These are phyloP conservation scores for Boulengeromyrus knoepffleri DNA, from an alignment of 2,113 vertebrate genomes.

Conservation along the genomic window DNA sequence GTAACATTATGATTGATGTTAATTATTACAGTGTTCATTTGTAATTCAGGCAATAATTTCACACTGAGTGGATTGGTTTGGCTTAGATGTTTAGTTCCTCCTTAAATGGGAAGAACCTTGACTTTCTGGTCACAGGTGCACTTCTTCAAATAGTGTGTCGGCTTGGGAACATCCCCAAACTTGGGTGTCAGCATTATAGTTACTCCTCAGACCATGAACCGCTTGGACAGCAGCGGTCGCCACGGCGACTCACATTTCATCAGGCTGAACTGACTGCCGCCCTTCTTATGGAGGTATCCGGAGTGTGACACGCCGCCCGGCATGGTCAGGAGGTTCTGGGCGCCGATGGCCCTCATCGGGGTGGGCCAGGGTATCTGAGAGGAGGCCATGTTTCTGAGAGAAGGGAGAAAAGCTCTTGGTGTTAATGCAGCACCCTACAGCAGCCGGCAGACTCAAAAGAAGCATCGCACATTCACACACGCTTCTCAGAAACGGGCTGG, in stretches of 20 bases:
- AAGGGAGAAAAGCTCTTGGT: not conserved
- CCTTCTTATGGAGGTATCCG: slow-evolving; percentile 95
- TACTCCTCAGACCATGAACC: not conserved
- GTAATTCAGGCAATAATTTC: not conserved
- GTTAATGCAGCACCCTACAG: not conserved
- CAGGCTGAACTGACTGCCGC: slow-evolving; percentile 90
- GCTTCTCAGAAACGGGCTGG: not conserved
- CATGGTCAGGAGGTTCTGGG: slow-evolving; percentile 96
- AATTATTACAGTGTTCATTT: not conserved
- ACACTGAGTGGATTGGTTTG: not conserved
- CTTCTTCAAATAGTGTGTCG: not conserved
- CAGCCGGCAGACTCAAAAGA: not conserved
- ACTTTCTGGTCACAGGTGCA: not conserved
- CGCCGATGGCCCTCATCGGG: slow-evolving; percentile 95
- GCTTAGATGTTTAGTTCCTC: not conserved
- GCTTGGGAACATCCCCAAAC: not conserved
- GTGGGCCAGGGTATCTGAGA: slow-evolving; percentile 78
- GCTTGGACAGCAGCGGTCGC: not conserved
- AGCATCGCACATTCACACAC: not conserved
- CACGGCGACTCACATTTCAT: slow-evolving; percentile 77
- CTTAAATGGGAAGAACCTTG: not conserved
- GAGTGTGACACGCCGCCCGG: slow-evolving; percentile 80
- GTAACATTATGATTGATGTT: not conserved
- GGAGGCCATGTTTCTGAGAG: slow-evolving; percentile 73
- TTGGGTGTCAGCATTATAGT: not conserved